phyloP scores from a whole-genome alignment of 2,888 invertebrate species.

The Tetragonula carbonaria region DNA sequence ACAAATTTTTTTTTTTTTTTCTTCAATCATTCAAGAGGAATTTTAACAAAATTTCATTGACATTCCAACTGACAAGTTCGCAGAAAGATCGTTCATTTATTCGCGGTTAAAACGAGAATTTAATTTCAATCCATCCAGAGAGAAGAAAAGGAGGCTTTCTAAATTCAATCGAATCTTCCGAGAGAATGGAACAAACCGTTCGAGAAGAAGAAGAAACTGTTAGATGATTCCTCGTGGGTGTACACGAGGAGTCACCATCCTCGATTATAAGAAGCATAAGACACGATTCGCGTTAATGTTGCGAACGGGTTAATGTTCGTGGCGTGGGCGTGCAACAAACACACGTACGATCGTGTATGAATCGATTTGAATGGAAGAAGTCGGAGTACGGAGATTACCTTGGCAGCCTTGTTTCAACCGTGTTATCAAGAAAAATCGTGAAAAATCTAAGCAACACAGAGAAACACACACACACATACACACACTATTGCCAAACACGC shows the following conservation, averaged over 20 bases:
- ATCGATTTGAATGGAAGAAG: slow-evolving; percentile 32
- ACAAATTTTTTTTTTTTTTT: too few relatives aligned
- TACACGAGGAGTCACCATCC: slow-evolving; percentile 3
- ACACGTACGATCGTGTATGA: slow-evolving; percentile 47
- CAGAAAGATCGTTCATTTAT: too few relatives aligned
- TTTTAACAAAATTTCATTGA: too few relatives aligned
- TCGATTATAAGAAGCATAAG: slow-evolving; percentile 16
- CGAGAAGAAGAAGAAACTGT: neutral
- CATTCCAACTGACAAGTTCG: too few relatives aligned
- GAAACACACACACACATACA: neutral
- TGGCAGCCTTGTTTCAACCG: slow-evolving; percentile 33
- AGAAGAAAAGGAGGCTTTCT: neutral
- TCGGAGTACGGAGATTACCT: slow-evolving; percentile 30
- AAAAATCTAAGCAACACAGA: slow-evolving; percentile 25
- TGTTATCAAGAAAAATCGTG: slow-evolving; percentile 46
- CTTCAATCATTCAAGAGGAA: too few relatives aligned
- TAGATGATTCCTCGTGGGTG: slow-evolving; percentile 20
- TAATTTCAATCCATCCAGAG: too few relatives aligned
- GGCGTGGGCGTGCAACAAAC: slow-evolving; percentile 42
- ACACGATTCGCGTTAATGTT: slow-evolving; percentile 36
- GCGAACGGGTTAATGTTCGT: slow-evolving; percentile 19
- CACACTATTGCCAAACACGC: too few relatives aligned
- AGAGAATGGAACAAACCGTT: neutral
- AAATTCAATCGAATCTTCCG: neutral
- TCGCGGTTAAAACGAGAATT: too few relatives aligned